A percentile compares a stretch with the other conserved stretches of the same genome.
These are phyloP conservation scores for Henicopernis longicauda DNA, from an alignment of 2,113 vertebrate genomes.

Conservation along the genomic window DNA sequence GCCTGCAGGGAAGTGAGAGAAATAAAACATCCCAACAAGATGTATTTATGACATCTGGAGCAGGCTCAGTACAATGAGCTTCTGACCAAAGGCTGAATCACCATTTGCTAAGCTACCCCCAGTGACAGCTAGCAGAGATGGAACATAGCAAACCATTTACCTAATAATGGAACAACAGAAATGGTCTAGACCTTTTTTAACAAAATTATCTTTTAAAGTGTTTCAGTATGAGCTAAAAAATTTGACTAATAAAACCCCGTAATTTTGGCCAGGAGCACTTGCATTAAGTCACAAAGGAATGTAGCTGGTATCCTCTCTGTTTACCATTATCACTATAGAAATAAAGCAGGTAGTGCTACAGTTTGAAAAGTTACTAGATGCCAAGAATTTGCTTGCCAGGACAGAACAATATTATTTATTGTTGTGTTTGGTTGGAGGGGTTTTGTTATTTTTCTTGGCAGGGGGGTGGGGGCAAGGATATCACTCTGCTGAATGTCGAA, in stretches of 20 bases:
- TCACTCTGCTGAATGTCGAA: neutral
- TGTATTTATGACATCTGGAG: slow-evolving; percentile 43
- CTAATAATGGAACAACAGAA: neutral
- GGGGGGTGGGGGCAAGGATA: neutral
- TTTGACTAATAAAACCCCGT: neutral
- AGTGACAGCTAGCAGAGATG: neutral
- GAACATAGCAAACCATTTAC: neutral
- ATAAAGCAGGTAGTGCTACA: neutral
- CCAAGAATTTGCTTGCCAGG: neutral
- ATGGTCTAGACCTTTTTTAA: neutral
- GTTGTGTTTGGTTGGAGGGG: neutral
- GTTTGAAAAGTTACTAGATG: neutral
- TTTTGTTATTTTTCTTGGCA: neutral
- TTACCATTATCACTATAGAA: neutral
- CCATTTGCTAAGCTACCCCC: neutral
- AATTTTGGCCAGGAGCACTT: neutral
- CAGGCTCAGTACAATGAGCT: neutral
- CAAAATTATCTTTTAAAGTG: neutral
- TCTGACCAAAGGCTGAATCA: slow-evolving; percentile 9
- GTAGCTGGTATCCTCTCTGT: neutral
- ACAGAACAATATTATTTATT: neutral
- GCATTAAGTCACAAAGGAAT: neutral
- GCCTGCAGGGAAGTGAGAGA: slow-evolving; percentile 11
- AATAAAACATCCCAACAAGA: slow-evolving; percentile 38
- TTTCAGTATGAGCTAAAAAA: neutral